phyloP scores from a whole-genome alignment of 1,140 invertebrate species.

The Trachymyrmex cornetzi region DNA sequence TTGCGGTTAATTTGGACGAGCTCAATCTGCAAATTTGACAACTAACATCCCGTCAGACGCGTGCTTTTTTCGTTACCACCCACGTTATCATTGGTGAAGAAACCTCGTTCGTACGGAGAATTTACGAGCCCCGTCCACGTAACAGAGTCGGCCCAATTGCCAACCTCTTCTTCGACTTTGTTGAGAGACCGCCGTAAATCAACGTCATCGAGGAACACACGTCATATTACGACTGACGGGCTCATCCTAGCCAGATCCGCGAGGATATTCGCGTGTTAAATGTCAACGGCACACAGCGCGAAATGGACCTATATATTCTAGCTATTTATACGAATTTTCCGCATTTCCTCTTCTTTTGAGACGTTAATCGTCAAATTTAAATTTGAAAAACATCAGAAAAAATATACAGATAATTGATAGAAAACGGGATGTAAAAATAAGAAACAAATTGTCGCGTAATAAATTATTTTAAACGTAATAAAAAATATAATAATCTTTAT shows the following conservation, averaged over 20 bases:
- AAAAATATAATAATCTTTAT: not conserved
- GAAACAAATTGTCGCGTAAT: not conserved
- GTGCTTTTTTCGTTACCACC: conserved; percentile 11
- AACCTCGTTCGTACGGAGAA: conserved; percentile 17
- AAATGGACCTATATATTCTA: not conserved
- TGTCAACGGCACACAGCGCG: not conserved
- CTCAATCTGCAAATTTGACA: conserved; percentile 29
- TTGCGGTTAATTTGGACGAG: conserved; percentile 39
- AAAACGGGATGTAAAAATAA: not conserved
- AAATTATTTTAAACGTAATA: not conserved
- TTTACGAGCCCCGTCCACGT: conserved; percentile 43
- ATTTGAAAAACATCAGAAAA: not conserved
- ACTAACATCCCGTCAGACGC: too few species aligned
- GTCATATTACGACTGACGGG: conserved; percentile 55
- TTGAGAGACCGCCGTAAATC: conserved; percentile 45
- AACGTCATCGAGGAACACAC: conserved; percentile 37
- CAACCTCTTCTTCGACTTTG: conserved; percentile 38
- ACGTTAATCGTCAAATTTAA: not conserved
- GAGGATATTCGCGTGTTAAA: conserved; percentile 4
- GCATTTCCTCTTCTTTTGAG: not conserved
- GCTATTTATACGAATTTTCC: not conserved
- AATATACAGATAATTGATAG: not conserved
- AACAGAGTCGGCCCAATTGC: conserved; percentile 17
- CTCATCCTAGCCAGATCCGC: conserved; percentile 29
- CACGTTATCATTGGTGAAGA: not conserved